phyloP scores from a whole-genome alignment of 2,797 vertebrate genomes.

The Anomalospiza imberbis region DNA sequence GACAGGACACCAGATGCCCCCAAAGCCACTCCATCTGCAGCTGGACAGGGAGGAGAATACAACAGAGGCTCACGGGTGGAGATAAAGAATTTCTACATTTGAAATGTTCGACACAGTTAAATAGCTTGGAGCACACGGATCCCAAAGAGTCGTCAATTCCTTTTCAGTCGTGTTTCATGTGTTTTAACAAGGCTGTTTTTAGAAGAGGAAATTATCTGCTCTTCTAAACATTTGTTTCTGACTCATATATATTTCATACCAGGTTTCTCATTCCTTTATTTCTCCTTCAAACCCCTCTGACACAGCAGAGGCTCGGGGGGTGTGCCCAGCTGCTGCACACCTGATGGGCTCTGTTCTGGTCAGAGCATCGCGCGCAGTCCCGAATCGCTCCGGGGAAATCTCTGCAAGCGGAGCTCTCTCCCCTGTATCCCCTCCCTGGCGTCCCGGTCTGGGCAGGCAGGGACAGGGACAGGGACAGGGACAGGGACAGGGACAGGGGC shows the following conservation, averaged over 20 bases:
- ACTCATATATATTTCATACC: fast-evolving
- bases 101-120: background rate
- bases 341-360: background rate
- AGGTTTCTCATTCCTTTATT: background rate
- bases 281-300: background rate
- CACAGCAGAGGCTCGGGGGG: background rate
- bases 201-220: background rate
- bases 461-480: background rate
- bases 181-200: background rate
- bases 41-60: background rate
- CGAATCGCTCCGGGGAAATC: background rate
- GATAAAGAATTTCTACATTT: background rate
- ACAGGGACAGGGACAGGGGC: background rate
- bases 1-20: background rate
- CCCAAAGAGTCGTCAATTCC: background rate
- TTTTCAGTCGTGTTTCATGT: fast-evolving
- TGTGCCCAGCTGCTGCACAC: background rate
- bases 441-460: fast-evolving
- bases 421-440: fast-evolving
- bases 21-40: background rate
- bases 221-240: background rate
- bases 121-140: background rate
- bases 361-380: fast-evolving
- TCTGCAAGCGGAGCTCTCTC: fast-evolving
- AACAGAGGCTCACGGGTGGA: background rate